Evolutionary conservation across 2,113 vertebrate genomes (phyloP).

Genomic region (Elgaria multicarinata): DNA sequence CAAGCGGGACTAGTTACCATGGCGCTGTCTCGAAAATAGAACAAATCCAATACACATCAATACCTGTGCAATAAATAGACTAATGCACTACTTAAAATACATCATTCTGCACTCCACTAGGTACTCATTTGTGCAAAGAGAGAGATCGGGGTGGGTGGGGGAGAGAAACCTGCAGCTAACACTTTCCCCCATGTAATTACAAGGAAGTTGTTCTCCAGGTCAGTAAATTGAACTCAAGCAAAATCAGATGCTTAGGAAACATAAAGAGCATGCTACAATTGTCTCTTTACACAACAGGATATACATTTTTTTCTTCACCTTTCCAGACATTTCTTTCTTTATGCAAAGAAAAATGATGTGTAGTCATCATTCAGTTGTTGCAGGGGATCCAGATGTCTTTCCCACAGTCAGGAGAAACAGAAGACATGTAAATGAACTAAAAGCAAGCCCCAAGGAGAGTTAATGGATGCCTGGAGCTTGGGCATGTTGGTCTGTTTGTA

Average conservation of each 20-base stretch:
- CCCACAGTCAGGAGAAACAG: background rate
- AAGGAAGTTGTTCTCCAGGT: conserved; percentile 70
- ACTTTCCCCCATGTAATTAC: conserved; percentile 72
- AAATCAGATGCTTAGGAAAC: conserved; percentile 47
- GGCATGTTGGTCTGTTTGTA: background rate
- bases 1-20: conserved; percentile 74
- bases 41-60: conserved; percentile 74
- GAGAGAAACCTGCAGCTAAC: conserved; percentile 61
- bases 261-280: background rate
- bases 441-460: background rate
- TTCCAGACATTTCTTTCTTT: background rate
- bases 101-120: conserved; percentile 65
- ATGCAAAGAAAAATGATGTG: background rate
- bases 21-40: conserved; percentile 77
- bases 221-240: conserved; percentile 60
- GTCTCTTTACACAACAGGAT: background rate
- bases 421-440: background rate
- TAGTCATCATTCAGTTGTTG: background rate
- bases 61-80: conserved; percentile 77
- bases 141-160: background rate
- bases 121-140: conserved; percentile 70
- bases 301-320: background rate
- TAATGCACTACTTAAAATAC: conserved; percentile 71
- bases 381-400: background rate
- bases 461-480: background rate